A percentile compares a stretch with the other conserved stretches of the same genome.
phyloP scores from a whole-genome alignment of 1,140 invertebrate genomes.

The Drosophila erecta region DNA sequence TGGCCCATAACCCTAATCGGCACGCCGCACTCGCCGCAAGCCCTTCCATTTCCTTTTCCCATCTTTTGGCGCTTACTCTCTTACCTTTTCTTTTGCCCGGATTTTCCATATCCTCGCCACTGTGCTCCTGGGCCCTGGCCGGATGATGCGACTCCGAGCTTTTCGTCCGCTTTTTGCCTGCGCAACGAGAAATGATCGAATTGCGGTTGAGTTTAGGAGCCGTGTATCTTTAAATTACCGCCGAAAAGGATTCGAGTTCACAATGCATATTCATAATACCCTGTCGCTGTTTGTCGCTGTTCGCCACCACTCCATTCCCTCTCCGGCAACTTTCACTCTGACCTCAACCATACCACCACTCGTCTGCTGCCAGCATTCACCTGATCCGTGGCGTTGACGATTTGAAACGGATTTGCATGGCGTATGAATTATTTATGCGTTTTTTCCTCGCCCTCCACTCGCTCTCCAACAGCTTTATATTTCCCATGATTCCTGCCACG shows the following conservation, averaged over 20 bases:
- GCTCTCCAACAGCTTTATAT: conserved; percentile 36
- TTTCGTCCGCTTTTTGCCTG: conserved; percentile 83
- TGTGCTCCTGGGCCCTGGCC: conserved; percentile 72
- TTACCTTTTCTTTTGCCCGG: conserved; percentile 84
- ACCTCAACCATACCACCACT: conserved; percentile 22
- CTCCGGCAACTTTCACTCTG: conserved; percentile 25
- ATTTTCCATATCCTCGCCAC: conserved; percentile 79
- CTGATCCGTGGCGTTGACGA: conserved; percentile 74
- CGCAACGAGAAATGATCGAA: conserved; percentile 57
- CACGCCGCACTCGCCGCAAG: conserved; percentile 50
- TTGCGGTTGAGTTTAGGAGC: conserved; percentile 42
- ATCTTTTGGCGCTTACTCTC: conserved; percentile 8
- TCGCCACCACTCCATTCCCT: conserved; percentile 35
- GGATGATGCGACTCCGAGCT: conserved; percentile 81
- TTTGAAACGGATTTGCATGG: conserved; percentile 80
- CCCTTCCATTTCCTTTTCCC: not conserved
- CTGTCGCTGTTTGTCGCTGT: conserved; percentile 49
- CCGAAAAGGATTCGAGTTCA: conserved; percentile 32
- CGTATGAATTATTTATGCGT: conserved; percentile 80
- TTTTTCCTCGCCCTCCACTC: conserved; percentile 37
- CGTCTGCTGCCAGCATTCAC: conserved; percentile 27
- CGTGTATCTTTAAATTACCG: conserved; percentile 42
- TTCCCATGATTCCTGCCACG: conserved; percentile 40
- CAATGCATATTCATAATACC: conserved; percentile 74
- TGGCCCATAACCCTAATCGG: conserved; percentile 79